Evolutionary conservation across 2,888 invertebrate species (phyloP), one percentile per base, ranked within the genome.

Genomic region (Himalopsyche anomala): DNA sequence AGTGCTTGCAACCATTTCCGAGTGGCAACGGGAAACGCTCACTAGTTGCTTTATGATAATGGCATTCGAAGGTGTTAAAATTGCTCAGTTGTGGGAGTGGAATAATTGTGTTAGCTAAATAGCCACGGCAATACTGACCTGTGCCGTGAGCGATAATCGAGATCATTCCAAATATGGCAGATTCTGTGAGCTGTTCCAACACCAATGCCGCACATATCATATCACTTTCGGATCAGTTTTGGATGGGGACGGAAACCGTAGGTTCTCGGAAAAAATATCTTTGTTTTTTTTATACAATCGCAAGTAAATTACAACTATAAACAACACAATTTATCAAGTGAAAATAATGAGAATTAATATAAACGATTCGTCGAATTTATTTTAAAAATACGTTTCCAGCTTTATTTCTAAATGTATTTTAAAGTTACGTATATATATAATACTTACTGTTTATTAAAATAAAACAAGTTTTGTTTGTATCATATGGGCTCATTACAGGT

Each of bases 151-250:
- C 74, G 36, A 74, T 74, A 38, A 74, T 38, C 74, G 74, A 74
- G 74, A 74, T 36, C 36, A 74, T 38, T 74, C 74, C 74, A 74
- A 74, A 74, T 74, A 74, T 74, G 74, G 74, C 74, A 74, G 74
- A 74, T n/a, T 74, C 74, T 74, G 36, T 36, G 74, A 36, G 74
- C 74, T 74, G 74, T 74, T 74, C 74, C 15, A 74, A 19, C 11
- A 74, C 36, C 19, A 74, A 36, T 74, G 36, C 74, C 74, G 15
- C 74, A 74, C 74, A 74, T 36, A 74, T 74, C 74, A 74, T 74
- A 74, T 74, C 74, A 19, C 74, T 74, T 74, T 74, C 74, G 9
- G 74, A 74, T 74, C 36, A 15, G 74, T 12, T 74, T 74, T 74
- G 12, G 11, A 74, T 36, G 74, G 74, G 5, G 15, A 36, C 9